phyloP scores from a whole-genome alignment of 2,113 vertebrate species.

The Ctenodactylus gundi region DNA sequence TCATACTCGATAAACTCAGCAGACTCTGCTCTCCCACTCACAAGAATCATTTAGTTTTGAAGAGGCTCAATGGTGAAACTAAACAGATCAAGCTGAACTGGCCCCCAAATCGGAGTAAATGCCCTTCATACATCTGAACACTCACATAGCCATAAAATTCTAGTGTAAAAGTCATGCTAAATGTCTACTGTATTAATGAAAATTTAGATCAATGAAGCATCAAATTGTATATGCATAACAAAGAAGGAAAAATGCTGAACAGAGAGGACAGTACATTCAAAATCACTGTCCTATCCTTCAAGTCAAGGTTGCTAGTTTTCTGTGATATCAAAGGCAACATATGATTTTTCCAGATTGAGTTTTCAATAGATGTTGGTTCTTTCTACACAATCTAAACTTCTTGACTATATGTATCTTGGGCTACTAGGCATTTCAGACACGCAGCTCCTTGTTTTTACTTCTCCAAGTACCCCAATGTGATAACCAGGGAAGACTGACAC shows the following conservation, averaged over 20 bases:
- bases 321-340: not conserved
- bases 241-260: not conserved
- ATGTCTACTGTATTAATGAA: not conserved
- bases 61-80: not conserved
- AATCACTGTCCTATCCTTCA: not conserved
- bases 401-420: not conserved
- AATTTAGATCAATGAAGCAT: constrained; percentile 17
- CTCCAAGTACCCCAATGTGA: not conserved
- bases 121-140: not conserved
- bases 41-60: not conserved
- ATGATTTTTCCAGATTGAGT: not conserved
- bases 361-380: not conserved
- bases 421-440: not conserved
- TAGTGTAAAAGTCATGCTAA: constrained; percentile 10
- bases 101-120: not conserved
- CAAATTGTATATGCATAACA: constrained; percentile 1
- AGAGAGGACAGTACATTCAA: constrained; percentile 5
- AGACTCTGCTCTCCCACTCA: not conserved
- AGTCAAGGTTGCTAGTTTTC: not conserved
- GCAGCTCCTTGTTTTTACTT: not conserved
- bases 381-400: not conserved
- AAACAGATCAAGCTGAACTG: not conserved
- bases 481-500: not conserved
- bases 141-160: not conserved
- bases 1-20: not conserved